Base-by-base conservation (phyloP, 2,797 vertebrate genomes). In the Phoxinus dragarum region DNA sequence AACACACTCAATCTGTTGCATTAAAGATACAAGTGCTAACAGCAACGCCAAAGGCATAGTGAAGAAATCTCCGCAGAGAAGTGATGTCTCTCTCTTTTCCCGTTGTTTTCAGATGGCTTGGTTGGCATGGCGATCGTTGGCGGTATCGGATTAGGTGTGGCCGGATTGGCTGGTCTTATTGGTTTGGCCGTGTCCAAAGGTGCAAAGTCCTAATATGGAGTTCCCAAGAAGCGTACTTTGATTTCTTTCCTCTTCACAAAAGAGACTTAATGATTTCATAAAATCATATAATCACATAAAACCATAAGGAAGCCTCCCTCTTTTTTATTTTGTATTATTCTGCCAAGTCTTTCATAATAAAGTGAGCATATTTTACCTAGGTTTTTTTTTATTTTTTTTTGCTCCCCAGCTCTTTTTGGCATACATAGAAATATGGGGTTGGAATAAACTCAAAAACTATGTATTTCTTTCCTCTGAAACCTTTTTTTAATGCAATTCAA, bases 41-140 rank as follows among this genome's bases (percentile, higher is more conserved):
- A 21, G 27, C 49, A 54, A 36, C 14, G 3, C 8, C 16, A 36
- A 36, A 56, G 11, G 19, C 19, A 56, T n/a, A 56, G 47, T 76
- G 9, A 21, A 14, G 54, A 38, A 14, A 40, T 59, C 52, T n/a
- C 6, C 59, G 14, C 75, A 59, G 36, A 40, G 10, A 61, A 34
- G 7, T 68, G 59, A 66, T 23, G 2, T 49, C 14, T 31, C 4
- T 56, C 12, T 34, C 11, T 17, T 17, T 36, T 10, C 31, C n/a
- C n/a, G 12, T 88, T 71, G 73, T 85, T 67, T 85, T n/a, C 88
- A 98, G 97, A 98, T 71, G 97, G 97, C 11, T 88, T 98, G 84
- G 96, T 98, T 4, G 97, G 97, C 92, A 98, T 98, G 96, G 97
- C 97, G 23, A 98, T 98, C 1, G 97, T 98, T 0, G 97, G 97